Evolutionary conservation across 2,888 invertebrate species (phyloP), one percentile per base, ranked within the genome.

Genomic region (Gibbula magus): DNA sequence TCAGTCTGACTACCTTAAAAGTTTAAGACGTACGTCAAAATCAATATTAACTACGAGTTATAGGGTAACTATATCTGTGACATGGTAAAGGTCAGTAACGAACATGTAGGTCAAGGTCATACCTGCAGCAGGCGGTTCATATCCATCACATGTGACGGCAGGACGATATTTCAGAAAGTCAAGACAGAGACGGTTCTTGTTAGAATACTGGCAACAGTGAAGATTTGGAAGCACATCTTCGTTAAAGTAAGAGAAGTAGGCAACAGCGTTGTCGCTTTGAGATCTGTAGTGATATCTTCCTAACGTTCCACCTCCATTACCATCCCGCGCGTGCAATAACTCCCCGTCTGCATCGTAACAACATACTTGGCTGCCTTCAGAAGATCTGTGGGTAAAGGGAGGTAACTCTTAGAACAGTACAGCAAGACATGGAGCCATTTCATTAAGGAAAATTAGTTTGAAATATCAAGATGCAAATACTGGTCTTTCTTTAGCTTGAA

Each of bases 61-160:
- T n/a, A n/a, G n/a, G 8, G n/a, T 16, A 53, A 53, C 18, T 5
- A 75, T n/a, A n/a, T 75, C n/a, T 7, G 22, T 18, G 7, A 20
- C 13, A 1, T 7, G 61, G 25, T 25, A 1, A 79, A 32, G 70
- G 29, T 25, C 29, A 29, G 1, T 18, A 25, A 3, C 1, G 13
- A 5, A 45, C 1, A 8, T 45, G 8, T 10, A 45, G 45, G 45
- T 45, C 45, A 29, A 61, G 29, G 13, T 29, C 61, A 29, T 61
- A 90, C 90, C 90, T 82, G 89, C 86, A 54, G 86, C 85, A 45
- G 90, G 90, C 8, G 90, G 86, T 22, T 78, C 66, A 79, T 90
- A 90, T 32, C 83, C 84, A 56, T 82, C 81, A 80, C 89, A 89
- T 32, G 84, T 86, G 3, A 88, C 86, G 5, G 88, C 86, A 22